Percentiles rank a stretch among this genome's conserved stretches.
These are phyloP conservation scores for Meghimatium bilineatum DNA, from an alignment of 2,888 invertebrate genomes.

Conservation along the genomic window DNA sequence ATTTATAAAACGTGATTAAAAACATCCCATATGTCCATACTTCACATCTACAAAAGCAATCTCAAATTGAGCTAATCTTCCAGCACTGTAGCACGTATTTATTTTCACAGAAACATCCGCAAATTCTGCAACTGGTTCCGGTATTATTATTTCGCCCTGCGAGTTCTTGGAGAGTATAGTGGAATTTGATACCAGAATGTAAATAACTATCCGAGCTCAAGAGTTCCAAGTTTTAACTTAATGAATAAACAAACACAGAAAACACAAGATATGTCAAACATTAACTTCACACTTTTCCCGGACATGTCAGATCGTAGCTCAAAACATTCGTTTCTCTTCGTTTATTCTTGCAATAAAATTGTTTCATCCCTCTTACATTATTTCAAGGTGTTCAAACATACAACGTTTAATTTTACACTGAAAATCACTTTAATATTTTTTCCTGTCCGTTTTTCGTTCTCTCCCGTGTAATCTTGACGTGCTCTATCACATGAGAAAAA, in stretches of 20 bases:
- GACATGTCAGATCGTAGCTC: not conserved
- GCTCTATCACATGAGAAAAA: not conserved
- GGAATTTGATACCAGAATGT: slow-evolving; percentile 9
- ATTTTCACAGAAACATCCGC: slow-evolving; percentile 8
- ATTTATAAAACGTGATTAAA: not conserved
- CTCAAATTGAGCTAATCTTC: slow-evolving; percentile 22
- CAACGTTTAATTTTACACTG: not conserved
- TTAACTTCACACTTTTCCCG: not conserved
- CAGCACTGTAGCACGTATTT: not conserved
- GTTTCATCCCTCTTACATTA: not conserved
- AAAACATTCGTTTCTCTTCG: not conserved
- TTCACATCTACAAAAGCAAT: not conserved
- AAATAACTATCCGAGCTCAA: not conserved
- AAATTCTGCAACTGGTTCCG: slow-evolving; percentile 2
- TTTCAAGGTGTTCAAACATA: slow-evolving; percentile 5
- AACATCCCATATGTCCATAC: not conserved
- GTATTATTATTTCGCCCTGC: slow-evolving; percentile 8
- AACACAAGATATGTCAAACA: slow-evolving; percentile 21
- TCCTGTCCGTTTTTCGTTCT: not conserved
- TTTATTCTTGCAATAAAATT: not conserved
- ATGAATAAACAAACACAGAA: slow-evolving; percentile 20
- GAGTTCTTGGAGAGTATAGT: not conserved
- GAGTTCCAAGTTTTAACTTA: slow-evolving; percentile 3
- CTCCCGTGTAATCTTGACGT: not conserved
- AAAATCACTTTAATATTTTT: not conserved